Evolutionary conservation across 2,888 invertebrate species (phyloP), one percentile per base, ranked within the genome.

Genomic region (Ditylenchus weischeri): DNA sequence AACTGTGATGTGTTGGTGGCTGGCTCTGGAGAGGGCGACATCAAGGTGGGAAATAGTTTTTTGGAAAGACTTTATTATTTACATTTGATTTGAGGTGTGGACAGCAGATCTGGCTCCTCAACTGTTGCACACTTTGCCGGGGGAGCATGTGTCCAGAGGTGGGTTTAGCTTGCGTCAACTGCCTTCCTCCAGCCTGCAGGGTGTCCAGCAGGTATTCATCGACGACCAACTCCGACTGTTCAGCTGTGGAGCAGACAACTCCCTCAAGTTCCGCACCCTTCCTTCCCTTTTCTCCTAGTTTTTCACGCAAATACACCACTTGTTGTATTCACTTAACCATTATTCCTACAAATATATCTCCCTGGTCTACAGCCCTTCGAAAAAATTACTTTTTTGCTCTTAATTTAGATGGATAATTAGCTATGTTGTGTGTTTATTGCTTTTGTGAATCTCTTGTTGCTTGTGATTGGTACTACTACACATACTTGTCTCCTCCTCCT

Each of bases 191-290:
- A 69, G 71, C 21, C 73, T 82, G 10, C 79, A 80, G 80, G 85
- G 85, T 23, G 95, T 96, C 54, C 93, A 93, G 59, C 95, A 98
- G 85, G 87, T 98, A 76, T 90, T 91, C 83, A 89, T 96, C 71
- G 95, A 95, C 84, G 88, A 90, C 57, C 89, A 89, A 71, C 90
- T 90, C 36, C 89, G 95, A 60, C 86, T 98, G 78, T 96, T 93
- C 86, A 96, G 96, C 8, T 98, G 98, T 85, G 98, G 98, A 65
- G 93, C 94, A 61, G 98, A 98, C 87, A 95, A 95, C 79, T 94
- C 95, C 62, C 91, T 98, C 90, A 96, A 96, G 87, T 91, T 95
- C 76, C 88, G 95, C 75, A 62, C 62, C 3, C 62, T 62, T 23
- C 48, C 62, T n/a, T 29, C 62, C n/a, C 29, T 54, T 21, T 54